Evolutionary conservation across 2,797 vertebrate species (phyloP).

Genomic region (Neopelma chrysocephalum): DNA sequence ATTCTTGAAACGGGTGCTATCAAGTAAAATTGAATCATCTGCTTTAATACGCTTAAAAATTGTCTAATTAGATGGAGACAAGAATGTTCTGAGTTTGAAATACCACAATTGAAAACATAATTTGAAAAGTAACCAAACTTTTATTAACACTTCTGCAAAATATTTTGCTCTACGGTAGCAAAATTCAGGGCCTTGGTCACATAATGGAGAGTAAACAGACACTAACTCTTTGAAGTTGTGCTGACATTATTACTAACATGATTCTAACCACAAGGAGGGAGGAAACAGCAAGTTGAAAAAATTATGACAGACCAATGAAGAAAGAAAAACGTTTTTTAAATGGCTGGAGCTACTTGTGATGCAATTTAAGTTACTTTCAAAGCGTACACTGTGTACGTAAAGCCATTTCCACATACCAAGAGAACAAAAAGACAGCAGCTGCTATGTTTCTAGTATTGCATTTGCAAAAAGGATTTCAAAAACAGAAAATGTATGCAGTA

Average conservation of each 20-base stretch:
- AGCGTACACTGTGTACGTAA: neutral
- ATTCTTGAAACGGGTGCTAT: neutral
- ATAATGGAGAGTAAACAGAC: neutral
- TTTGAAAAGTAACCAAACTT: neutral
- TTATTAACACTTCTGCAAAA: neutral
- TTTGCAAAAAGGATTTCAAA: slow-evolving; percentile 35
- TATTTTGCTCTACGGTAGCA: neutral
- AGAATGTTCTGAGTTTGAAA: neutral
- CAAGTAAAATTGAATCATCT: neutral
- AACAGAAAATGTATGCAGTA: neutral
- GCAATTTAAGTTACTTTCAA: neutral
- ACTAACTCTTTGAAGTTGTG: neutral
- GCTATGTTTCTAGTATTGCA: neutral
- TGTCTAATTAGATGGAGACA: neutral
- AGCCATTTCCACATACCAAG: neutral
- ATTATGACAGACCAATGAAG: neutral
- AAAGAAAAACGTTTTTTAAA: slow-evolving; percentile 11
- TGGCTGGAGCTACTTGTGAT: neutral
- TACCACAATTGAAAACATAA: neutral
- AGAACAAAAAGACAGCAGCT: neutral
- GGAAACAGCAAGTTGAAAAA: neutral
- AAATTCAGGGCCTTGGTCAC: neutral
- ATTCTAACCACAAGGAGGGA: neutral
- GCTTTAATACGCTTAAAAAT: neutral
- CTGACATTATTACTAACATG: neutral